These are phyloP conservation scores for Sylvicapra grimmia DNA, from an alignment of 2,113 vertebrate genomes.

Conservation along the genomic window DNA sequence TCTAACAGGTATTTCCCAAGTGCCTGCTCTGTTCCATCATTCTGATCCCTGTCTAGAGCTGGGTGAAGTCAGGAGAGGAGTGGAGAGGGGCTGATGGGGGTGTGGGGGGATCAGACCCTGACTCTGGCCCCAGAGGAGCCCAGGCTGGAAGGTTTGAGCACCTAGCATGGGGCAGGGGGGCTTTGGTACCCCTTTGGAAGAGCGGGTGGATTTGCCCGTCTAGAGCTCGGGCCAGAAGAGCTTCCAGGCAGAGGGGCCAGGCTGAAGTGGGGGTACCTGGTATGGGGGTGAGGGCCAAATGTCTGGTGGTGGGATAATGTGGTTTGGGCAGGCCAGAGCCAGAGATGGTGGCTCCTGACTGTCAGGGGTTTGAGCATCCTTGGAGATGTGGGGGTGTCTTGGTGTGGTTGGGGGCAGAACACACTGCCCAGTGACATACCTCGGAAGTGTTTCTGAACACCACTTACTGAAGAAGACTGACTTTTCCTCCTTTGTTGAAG, in stretches of 20 bases:
- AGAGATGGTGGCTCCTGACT: background rate
- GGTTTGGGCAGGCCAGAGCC: background rate
- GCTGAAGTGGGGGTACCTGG: too few species aligned
- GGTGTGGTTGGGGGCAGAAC: background rate
- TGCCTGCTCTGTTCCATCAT: background rate
- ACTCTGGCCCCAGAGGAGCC: background rate
- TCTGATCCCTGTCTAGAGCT: background rate
- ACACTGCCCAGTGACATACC: background rate
- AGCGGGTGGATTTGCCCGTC: background rate
- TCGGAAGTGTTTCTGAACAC: background rate
- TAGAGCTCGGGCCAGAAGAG: background rate
- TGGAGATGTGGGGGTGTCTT: background rate
- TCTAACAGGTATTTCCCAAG: background rate
- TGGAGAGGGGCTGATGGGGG: background rate
- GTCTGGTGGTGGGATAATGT: background rate
- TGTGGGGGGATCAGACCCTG: background rate
- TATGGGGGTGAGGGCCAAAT: background rate
- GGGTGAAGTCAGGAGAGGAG: background rate
- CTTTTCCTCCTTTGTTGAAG: background rate
- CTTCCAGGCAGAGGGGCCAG: background rate
- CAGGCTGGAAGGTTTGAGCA: background rate
- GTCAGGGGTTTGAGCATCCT: too few species aligned
- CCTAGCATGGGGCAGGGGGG: accelerated
- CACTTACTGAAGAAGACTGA: background rate
- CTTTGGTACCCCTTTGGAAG: background rate